Conservation (phyloP, 2,113 vertebrate species). For the Dromas ardeola region DNA sequence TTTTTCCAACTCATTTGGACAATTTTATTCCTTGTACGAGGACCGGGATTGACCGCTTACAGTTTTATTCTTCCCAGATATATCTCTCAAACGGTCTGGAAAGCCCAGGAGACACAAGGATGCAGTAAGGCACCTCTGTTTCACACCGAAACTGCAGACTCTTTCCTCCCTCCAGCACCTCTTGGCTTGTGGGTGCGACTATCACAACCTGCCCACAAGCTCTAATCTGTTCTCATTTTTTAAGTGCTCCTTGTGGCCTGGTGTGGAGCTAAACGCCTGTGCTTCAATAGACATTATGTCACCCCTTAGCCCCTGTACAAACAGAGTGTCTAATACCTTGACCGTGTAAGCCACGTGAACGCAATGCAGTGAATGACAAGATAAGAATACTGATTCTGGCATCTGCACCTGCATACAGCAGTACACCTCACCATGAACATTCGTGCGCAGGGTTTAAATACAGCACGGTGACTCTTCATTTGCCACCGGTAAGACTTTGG, state of each 20-base stretch:
- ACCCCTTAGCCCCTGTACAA: conserved; percentile 70
- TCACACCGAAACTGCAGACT: neutral
- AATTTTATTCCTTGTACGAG: neutral
- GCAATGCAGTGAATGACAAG: conserved; percentile 56
- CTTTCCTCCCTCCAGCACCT: neutral
- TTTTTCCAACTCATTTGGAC: conserved; percentile 36
- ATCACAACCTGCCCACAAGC: neutral
- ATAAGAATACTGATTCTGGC: conserved; percentile 57
- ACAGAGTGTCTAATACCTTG: conserved; percentile 74
- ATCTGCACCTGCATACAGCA: neutral
- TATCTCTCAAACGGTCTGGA: neutral
- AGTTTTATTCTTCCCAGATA: neutral
- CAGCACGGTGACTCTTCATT: neutral
- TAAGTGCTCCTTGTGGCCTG: conserved; percentile 66
- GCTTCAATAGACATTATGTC: conserved; percentile 81
- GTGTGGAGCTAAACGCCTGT: conserved; percentile 45
- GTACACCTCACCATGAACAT: neutral
- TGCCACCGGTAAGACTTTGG: neutral
- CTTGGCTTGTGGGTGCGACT: neutral
- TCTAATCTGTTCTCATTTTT: conserved; percentile 72
- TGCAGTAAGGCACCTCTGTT: neutral
- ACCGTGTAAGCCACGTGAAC: neutral
- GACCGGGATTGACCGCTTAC: neutral
- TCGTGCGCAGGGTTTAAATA: neutral
- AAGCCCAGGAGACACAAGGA: neutral